These are phyloP conservation scores for Drosophila tripunctata DNA, from an alignment of 2,888 invertebrate genomes.

Conservation along the genomic window DNA sequence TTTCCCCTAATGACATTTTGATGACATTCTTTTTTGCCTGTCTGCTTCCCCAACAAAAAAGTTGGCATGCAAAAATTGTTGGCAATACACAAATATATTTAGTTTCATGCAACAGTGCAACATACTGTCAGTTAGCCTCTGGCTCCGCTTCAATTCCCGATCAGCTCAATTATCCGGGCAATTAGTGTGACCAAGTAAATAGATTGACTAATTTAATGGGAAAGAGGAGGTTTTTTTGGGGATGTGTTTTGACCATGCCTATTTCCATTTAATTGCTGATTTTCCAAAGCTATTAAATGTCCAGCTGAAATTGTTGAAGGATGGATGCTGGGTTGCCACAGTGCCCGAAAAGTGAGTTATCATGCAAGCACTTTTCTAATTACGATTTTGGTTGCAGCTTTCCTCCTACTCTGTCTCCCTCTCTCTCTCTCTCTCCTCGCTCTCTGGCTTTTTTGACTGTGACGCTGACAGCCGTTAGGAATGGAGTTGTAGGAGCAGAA, in stretches of 20 bases:
- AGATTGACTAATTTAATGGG: conserved; percentile 64
- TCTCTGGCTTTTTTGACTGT: background rate
- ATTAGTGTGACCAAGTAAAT: conserved; percentile 61
- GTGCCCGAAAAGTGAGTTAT: conserved; percentile 67
- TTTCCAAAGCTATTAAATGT: conserved; percentile 59
- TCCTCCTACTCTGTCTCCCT: background rate
- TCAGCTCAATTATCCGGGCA: conserved; percentile 58
- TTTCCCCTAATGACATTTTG: conserved; percentile 69
- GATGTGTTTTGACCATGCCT: conserved; percentile 18
- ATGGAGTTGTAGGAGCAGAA: conserved; percentile 5
- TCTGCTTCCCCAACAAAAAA: background rate
- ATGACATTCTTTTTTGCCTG: conserved; percentile 60
- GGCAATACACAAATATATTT: conserved; percentile 31
- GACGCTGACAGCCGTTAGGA: conserved; percentile 11
- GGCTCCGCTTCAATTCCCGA: background rate
- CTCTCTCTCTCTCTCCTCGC: background rate
- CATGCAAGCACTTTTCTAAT: conserved; percentile 78
- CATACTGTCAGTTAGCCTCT: conserved; percentile 9
- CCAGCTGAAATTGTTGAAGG: background rate
- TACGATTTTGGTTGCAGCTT: conserved; percentile 51
- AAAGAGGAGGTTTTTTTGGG: background rate
- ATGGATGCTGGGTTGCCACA: conserved; percentile 23
- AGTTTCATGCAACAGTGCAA: conserved; percentile 17
- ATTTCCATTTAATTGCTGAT: conserved; percentile 50
- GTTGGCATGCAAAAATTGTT: conserved; percentile 30